Percentiles rank a stretch among this genome's conserved stretches.
phyloP scores from a whole-genome alignment of 2,888 invertebrate genomes.

The Megastigmus dorsalis region DNA sequence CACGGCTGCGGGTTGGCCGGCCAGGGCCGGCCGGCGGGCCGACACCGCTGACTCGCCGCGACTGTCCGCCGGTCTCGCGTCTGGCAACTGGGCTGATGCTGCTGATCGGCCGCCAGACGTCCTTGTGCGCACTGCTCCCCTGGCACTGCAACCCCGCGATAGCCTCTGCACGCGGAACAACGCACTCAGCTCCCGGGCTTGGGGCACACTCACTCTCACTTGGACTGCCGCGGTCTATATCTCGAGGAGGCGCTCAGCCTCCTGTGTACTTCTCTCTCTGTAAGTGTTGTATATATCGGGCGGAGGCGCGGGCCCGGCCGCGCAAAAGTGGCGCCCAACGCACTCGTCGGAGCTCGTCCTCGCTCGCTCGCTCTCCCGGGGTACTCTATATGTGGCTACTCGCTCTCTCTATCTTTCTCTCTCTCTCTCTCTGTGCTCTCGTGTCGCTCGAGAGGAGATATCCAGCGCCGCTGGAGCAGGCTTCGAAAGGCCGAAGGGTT shows the following conservation, averaged over 20 bases:
- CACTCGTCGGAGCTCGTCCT: conserved; percentile 33
- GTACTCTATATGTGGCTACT: too few relatives aligned
- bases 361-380: conserved; percentile 43
- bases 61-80: not conserved
- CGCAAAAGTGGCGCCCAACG: conserved; percentile 7
- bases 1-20: conserved; percentile 70
- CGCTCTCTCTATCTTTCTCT: conserved; percentile 34
- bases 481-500: conserved; percentile 37
- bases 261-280: too few relatives aligned
- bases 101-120: conserved; percentile 55
- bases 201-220: too few relatives aligned
- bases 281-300: too few relatives aligned
- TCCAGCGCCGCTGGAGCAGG: not conserved
- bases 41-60: conserved; percentile 62
- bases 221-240: too few relatives aligned
- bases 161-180: conserved; percentile 43
- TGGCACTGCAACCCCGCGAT: conserved; percentile 59
- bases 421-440: conserved; percentile 33
- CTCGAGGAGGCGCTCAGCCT: conserved; percentile 16
- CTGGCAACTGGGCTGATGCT: not conserved
- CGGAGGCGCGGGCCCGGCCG: not conserved
- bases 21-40: conserved; percentile 73
- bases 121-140: not conserved
- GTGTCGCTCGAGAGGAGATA: conserved; percentile 42
- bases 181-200: not conserved